Evolutionary conservation across 2,113 vertebrate species (phyloP), one percentile per base, ranked within the genome.

Genomic region (Murina feae): DNA sequence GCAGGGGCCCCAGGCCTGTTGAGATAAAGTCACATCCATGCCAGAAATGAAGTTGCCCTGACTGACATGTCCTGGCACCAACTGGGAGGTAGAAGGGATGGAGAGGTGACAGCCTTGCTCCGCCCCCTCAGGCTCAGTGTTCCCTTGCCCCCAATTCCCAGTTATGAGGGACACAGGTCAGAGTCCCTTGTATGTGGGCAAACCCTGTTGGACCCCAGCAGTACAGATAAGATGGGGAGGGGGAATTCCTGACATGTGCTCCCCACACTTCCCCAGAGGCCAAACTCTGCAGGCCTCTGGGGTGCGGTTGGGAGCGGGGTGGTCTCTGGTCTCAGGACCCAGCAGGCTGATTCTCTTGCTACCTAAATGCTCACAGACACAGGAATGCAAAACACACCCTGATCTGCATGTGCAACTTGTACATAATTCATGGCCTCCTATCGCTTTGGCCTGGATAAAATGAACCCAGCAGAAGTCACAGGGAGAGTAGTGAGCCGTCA

Each of bases 391-490:
- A 90, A 94, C 6, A 28, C 37, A 37, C 82, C 68, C 23, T 17
- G 47, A 37, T 55, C 80, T 63, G 32, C 9, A 17, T 35, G 51
- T 65, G 42, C 37, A 5, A 37, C 86, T 44, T 68, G 39, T 96
- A 74, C 86, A 95, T 95, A 96, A 97, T 96, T 94, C 90, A 97
- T 66, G 51, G 68, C 63, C 71, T 94, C 81, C n/a, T 39, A 20
- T 4, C 0, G 3, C 83, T 69, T 1, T 93, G 93, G 79, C 92
- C 93, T 94, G 83, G 83, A 93, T 95, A 83, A 89, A 88, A 42
- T 7, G 28, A 35, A 90, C 76, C 60, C 78, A 20, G 86, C 12
- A 47, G 80, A 66, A 60, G 47, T 13, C 39, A 5, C 42, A 0
- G 0, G 5, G 79, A 53, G 55, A 94, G 71, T 2, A 35, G 51